Percentiles rank a stretch among this genome's conserved stretches.
Conservation (phyloP, 2,797 vertebrate species). For the Crenuchus spilurus region DNA sequence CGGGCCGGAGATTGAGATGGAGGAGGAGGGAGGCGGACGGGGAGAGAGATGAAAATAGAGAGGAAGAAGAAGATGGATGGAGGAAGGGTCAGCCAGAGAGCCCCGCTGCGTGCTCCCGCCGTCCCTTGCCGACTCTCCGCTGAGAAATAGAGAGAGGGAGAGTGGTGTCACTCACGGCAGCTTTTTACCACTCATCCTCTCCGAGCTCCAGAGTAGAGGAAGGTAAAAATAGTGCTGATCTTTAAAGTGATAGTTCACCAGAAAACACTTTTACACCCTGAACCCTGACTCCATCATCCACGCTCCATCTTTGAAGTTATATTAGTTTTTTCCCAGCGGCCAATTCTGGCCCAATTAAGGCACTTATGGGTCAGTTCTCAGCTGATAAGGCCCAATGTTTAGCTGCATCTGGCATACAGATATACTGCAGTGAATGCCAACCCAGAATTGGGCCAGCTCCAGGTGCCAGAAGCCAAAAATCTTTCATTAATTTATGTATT, state of each 20-base stretch:
- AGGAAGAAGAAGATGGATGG: slow-evolving; percentile 44
- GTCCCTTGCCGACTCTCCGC: slow-evolving; percentile 59
- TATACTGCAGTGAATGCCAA: too few relatives aligned
- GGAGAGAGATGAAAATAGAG: slow-evolving; percentile 21
- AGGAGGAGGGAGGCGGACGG: too few relatives aligned
- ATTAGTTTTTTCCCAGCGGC: too few relatives aligned
- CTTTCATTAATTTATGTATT: too few relatives aligned
- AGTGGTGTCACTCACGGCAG: slow-evolving; percentile 24
- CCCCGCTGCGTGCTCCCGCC: slow-evolving; percentile 66
- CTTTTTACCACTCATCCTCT: background rate
- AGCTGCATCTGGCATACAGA: too few relatives aligned
- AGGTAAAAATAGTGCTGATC: background rate
- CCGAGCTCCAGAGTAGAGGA: background rate
- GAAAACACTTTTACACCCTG: background rate
- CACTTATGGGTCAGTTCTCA: too few relatives aligned
- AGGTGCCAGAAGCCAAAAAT: too few relatives aligned
- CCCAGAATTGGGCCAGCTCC: too few relatives aligned
- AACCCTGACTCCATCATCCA: background rate
- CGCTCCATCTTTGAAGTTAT: too few relatives aligned
- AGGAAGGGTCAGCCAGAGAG: slow-evolving; percentile 53
- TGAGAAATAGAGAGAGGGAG: slow-evolving; percentile 45
- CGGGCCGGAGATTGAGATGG: slow-evolving; percentile 16
- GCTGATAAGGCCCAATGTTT: too few relatives aligned
- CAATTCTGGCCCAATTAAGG: too few relatives aligned
- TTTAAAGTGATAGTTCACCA: background rate